Evolutionary conservation across 2,113 vertebrate species (phyloP), one percentile per base, ranked within the genome.

Genomic region (Phyllostomus hastatus): DNA sequence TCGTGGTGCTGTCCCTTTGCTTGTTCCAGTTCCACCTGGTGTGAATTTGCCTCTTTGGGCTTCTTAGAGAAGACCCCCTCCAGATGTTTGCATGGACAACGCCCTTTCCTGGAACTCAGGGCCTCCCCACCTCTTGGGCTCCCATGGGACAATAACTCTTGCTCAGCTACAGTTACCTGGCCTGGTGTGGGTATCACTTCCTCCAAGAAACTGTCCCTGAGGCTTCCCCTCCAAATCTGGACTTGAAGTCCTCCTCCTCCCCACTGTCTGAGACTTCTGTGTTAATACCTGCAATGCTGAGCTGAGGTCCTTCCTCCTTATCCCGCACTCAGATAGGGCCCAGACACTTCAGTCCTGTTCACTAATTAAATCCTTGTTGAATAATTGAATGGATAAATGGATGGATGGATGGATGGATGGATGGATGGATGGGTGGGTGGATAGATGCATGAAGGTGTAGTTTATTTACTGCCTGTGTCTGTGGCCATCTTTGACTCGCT

Each of bases 181-280:
- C 75, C 78, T 43, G 9, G 50, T 61, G 35, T 17, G 70, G 46
- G 19, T 35, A 12, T 78, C 50, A 64, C 50, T 91, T 91, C 76
- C 64, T 73, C 26, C 64, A 50, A 57, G 59, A 61, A 66, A 64
- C 57, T 14, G 16, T 48, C 24, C 46, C 46, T 20, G 59, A 20
- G 22, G 48, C 33, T 54, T 48, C 67, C 76, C 35, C 35, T 78
- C 54, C 20, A 54, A 15, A 43, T 59, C 81, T 87, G 59, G 67
- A 15, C n/a, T 69, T 24, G 4, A 66, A 24, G 41, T 8, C 10
- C 10, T 15, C 1, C 3, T 19, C 2, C 12, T 17, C 2, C 10
- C 41, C 20, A 6, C 3, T 22, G 5, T 24, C 57, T 59, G 24
- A 35, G 48, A 48, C 46, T 50, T 10, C n/a, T 14, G 3, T 7